Percentiles rank a stretch among this genome's conserved stretches.
Conservation (phyloP, 2,113 vertebrate species). For the human region DNA sequence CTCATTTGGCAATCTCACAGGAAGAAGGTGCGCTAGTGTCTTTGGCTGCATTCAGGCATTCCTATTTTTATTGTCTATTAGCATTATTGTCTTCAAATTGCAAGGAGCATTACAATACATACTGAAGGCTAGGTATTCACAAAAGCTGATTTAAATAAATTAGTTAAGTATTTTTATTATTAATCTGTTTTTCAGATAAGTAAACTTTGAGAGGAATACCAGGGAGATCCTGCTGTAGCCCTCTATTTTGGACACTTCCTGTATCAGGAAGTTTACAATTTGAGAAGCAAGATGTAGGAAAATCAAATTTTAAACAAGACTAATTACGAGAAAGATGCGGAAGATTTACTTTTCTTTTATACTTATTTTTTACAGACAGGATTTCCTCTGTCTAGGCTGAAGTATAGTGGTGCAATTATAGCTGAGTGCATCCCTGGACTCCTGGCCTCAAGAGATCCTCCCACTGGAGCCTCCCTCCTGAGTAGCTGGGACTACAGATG, state of each 20-base stretch:
- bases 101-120: not conserved
- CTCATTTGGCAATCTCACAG: not conserved
- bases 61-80: not conserved
- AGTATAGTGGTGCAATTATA: no score
- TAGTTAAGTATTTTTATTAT: not conserved
- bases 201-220: not conserved
- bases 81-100: not conserved
- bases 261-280: not conserved
- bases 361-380: no score
- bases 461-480: no score
- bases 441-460: no score
- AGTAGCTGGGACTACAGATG: no score
- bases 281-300: not conserved
- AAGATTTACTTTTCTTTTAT: no score
- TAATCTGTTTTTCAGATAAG: not conserved
- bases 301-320: not conserved
- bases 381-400: no score
- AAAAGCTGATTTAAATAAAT: not conserved
- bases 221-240: not conserved
- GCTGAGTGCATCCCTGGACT: no score
- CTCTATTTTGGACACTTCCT: not conserved
- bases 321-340: not conserved
- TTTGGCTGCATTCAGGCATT: not conserved
- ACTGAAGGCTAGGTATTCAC: not conserved
- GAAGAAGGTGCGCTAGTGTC: not conserved